Base-by-base conservation (phyloP, 1,140 invertebrate genomes). In the Zophobas atratus region DNA sequence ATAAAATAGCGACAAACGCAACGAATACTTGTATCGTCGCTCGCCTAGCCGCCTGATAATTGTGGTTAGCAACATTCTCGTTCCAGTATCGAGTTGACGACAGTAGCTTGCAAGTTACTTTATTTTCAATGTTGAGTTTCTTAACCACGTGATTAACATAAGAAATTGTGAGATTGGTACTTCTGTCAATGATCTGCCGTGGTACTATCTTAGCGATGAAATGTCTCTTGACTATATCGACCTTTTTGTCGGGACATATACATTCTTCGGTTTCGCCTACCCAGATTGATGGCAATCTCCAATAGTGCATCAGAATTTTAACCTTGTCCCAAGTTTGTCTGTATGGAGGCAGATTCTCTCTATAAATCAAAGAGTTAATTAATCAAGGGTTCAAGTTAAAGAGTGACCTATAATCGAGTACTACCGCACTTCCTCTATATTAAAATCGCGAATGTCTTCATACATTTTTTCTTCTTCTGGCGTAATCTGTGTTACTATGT, bases 181-280 rank as follows among this genome's bases (percentile, higher is more conserved):
- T 56, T 56, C 60, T 81, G 33, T 84, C 81, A 6, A 82, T 80
- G 2, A 83, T 81, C 79, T 85, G 84, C 5, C 80, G 81, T 0
- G 84, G 85, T 8, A 86, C 86, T n/a, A 86, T 81, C 77, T 86
- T 86, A 1, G 86, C 48, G 5, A 84, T 80, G 38, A 86, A 81
- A 72, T 84, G 71, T 48, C 83, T 81, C 67, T 84, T 85, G 1
- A 86, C 77, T 71, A 80, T 82, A 8, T 57, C 77, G 0, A 53
- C 79, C 43, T 86, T 82, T 43, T 83, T 80, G 56, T 85, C 82
- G 2, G 85, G 83, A 60, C 85, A 86, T 5, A 77, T 83, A 56
- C 84, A 85, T 56, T 82, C 81, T 57, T 84, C 60, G 2, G 80
- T 81, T 5, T 85, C 81, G 67, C 80, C 82, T 0, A 86, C 46